Evolutionary conservation across 2,113 vertebrate species (phyloP), one percentile per base, ranked within the genome.

Genomic region (Anoura caudifer): DNA sequence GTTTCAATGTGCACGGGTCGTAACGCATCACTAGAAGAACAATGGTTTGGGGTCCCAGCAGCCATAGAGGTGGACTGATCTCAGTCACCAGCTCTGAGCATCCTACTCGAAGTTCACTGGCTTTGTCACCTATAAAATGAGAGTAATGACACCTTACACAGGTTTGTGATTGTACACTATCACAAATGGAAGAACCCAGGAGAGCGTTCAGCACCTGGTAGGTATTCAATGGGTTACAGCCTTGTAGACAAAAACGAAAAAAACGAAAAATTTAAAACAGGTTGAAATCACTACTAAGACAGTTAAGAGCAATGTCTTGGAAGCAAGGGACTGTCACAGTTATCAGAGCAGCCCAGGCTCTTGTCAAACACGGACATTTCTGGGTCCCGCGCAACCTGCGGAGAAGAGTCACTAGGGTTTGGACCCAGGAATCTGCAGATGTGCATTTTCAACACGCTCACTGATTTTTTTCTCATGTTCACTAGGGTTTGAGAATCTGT

Each of bases 191-290:
- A 87, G 84, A 73, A 67, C 11, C 36, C 3, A 70, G 69, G 69
- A 31, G 72, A 9, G 43, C 15, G 8, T 47, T 31, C 24, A 43
- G 65, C 28, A 28, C 97, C 95, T 86, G 95, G 95, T 96, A 96
- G 91, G 90, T 96, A 96, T 97, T 98, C 96, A 97, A 95, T 59
- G 95, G 87, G 89, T 26, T 77, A 45, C 3, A 59, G n/a, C 45
- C 33, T 67, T 75, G 0, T 61, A 52, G 69, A 67, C 31, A 75
- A 38, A 38, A 54, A 22, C 14, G 5, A 33, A 1, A 77, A 63
- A 63, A 33, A 3, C 36, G n/a, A n/a, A 28, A 59, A 61, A 73
- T 69, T 85, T 12, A 54, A 80, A 36, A 31, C 17, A 72, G 26
- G 52, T 11, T 7, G 31, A 91, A 79, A 15, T 38, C 56, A 56